Percentiles rank a stretch among this genome's conserved stretches.
Evolutionary conservation across 2,888 invertebrate species (phyloP).

Genomic region (Resseliella maxima): DNA sequence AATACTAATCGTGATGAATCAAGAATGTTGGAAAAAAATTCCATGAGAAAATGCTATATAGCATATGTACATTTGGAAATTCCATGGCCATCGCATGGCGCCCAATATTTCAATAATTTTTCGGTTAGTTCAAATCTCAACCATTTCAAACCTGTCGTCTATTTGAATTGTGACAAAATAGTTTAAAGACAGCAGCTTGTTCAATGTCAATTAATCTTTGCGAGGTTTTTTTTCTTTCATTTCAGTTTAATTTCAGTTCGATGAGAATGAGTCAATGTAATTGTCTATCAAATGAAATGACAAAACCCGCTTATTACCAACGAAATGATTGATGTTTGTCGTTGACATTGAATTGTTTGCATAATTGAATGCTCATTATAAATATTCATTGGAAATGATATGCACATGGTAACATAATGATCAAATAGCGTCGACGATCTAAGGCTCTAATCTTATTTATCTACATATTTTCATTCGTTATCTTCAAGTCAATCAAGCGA

Average conservation of each 20-base stretch:
- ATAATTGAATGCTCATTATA: constrained; percentile 53
- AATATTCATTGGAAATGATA: neutral
- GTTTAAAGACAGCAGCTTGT: constrained; percentile 49
- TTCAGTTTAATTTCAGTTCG: neutral
- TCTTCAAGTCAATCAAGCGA: neutral
- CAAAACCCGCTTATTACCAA: constrained; percentile 45
- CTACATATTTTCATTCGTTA: neutral
- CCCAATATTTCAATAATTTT: neutral
- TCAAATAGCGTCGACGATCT: neutral
- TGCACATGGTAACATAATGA: neutral
- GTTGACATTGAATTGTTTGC: constrained; percentile 55
- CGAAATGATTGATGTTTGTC: constrained; percentile 55
- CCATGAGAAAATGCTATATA: neutral
- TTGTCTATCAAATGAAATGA: constrained; percentile 55
- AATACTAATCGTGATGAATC: neutral
- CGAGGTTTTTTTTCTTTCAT: neutral
- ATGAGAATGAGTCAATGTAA: constrained; percentile 30
- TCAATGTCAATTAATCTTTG: constrained; percentile 54
- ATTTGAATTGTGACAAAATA: constrained; percentile 51
- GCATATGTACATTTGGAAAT: neutral
- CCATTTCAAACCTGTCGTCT: constrained; percentile 15
- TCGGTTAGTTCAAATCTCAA: neutral
- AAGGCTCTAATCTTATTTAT: neutral
- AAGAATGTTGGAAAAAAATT: too few relatives aligned
- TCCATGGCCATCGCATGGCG: neutral